Base-by-base conservation (phyloP, 2,888 invertebrate genomes). In the Tanytarsus gracilentus region DNA sequence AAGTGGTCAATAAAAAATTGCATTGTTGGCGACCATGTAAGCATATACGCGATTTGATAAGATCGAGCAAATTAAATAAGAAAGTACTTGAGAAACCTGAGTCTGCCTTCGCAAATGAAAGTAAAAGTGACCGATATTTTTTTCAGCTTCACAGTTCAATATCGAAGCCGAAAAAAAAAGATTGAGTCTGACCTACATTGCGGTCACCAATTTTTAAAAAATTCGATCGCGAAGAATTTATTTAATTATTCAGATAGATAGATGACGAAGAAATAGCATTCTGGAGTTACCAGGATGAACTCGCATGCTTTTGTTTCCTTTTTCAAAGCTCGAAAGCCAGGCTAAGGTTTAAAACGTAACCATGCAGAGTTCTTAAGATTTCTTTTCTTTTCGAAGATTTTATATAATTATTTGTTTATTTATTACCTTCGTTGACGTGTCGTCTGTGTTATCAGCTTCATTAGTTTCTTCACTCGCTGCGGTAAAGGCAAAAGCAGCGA, bases 121-220 rank as follows among this genome's bases (percentile, higher is more conserved):
- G 55, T 55, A 55, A 55, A 55, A 55, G 55, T 55, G 55, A 33
- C 33, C 33, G 53, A 18, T 53, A 21, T 44, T 53, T 33, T 27
- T 25, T 14, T 40, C 33, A 21, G 55, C 39, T 26, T 26, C 16
- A 14, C 52, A 36, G 36, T 36, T 16, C 44, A 36, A 26, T 26
- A 25, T 3, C 21, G n/a, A 16, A 8, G 11, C 51, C 30, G 40
- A 55, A 39, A 55, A 25, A 55, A 53, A 53, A 39, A 39, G 18
- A 14, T 30, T 18, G n/a, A 26, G n/a, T n/a, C 40, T 16, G 16
- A 40, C 18, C n/a, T 40, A 4, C n/a, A 5, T 11, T 33, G 33
- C n/a, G n/a, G 33, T 33, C 33, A 33, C 18, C 21, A 44, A n/a
- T n/a, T n/a, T n/a, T n/a, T n/a, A n/a, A n/a, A n/a, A n/a, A n/a